Percentiles rank a stretch among this genome's conserved stretches.
Evolutionary conservation across 2,797 vertebrate genomes (phyloP).

Genomic region (Malurus leucopterus): DNA sequence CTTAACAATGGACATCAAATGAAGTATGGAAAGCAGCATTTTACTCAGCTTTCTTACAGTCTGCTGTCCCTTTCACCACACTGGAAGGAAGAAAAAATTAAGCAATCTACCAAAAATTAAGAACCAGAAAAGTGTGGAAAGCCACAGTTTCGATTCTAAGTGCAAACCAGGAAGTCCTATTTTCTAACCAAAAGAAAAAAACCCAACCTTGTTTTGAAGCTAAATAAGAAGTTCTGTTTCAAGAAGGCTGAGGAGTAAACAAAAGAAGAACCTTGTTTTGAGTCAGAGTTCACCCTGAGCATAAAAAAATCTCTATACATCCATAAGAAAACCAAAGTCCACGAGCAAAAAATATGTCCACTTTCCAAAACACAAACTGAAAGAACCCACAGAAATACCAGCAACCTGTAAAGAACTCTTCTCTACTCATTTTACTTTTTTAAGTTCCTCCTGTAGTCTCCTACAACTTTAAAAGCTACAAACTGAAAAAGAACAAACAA

Average conservation of each 20-base stretch:
- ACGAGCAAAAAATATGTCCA: fast-evolving
- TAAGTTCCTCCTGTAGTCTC: not conserved
- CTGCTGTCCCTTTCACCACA: not conserved
- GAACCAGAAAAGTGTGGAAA: not conserved
- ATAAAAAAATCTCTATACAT: not conserved
- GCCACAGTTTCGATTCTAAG: not conserved
- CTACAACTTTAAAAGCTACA: not conserved
- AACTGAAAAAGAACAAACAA: not conserved
- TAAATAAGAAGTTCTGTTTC: not conserved
- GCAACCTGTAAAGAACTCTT: not conserved
- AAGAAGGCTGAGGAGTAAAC: not conserved
- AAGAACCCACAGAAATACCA: not conserved
- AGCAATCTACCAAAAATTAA: not conserved
- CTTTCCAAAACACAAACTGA: not conserved
- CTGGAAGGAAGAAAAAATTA: not conserved
- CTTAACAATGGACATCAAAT: not conserved
- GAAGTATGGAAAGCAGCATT: not conserved
- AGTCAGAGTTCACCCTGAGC: not conserved
- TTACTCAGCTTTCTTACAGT: not conserved
- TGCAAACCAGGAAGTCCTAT: not conserved
- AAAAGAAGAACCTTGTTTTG: not conserved
- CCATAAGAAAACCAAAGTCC: not conserved
- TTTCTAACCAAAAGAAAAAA: not conserved
- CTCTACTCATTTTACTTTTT: not conserved
- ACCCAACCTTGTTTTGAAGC: not conserved